Base-by-base conservation (phyloP, 2,113 vertebrate species). In the Bostrychus sinensis region DNA sequence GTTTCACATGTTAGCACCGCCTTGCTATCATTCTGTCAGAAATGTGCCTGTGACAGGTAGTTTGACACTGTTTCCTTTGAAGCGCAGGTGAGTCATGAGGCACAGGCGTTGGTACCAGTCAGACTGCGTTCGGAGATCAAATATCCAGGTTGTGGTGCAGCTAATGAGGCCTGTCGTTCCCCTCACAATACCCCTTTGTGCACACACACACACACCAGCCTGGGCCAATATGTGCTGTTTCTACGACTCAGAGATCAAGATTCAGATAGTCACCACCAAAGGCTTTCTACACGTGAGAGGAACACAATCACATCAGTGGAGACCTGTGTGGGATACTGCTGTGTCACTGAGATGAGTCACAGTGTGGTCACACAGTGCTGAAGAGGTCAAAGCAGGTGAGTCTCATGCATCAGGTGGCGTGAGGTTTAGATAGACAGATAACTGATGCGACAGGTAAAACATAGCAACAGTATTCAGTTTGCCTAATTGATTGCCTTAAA, bases 121-220 rank as follows among this genome's bases (percentile, higher is more conserved):
- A 63, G 58, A 38, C 65, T 61, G 20, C 3, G 62, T 61, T 11
- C 20, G 48, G 36, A 67, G 82, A 86, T 89, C 85, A 81, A 78
- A 84, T 88, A 84, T 73, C 84, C 60, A 75, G 72, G 80, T 77
- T 81, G 78, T 77, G 70, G 77, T 63, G 50, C 61, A 37, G 62
- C 68, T 85, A 87, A 89, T 81, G 85, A 88, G 77, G 75, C 75
- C 79, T 64, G 84, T 80, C 75, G 25, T 73, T 74, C 70, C 45
- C 28, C 50, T 22, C 68, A 85, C 80, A 88, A 84, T 82, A 60
- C 37, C 1, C 67, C 77, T 75, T 80, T 86, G 82, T 84, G 69
- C 46, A 4, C 28, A n/a, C n/a, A n/a, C n/a, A n/a, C n/a, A n/a
- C n/a, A n/a, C 14, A 65, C 58, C 34, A 70, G 45, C 70, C 68